phyloP scores from a whole-genome alignment of 2,113 vertebrate species.

The Mola mola region DNA sequence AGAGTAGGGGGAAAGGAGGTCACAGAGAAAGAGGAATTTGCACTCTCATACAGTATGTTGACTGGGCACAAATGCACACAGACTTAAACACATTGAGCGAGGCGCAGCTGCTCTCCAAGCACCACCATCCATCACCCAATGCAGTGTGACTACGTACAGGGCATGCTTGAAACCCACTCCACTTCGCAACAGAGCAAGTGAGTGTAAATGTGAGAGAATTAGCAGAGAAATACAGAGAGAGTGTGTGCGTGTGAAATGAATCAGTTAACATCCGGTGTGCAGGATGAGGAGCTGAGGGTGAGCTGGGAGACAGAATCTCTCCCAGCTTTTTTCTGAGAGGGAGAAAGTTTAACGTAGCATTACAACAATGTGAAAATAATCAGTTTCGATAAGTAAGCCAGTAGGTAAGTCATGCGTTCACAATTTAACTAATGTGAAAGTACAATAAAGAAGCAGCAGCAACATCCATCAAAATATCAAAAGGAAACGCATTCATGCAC shows the following conservation, averaged over 20 bases:
- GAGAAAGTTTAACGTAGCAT: too few species aligned
- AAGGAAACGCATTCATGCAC: background rate
- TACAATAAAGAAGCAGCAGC: background rate
- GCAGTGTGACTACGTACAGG: slow-evolving; percentile 41
- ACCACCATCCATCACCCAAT: slow-evolving; percentile 66
- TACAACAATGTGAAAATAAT: too few species aligned
- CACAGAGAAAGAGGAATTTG: slow-evolving; percentile 23
- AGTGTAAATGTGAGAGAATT: background rate
- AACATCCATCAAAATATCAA: background rate
- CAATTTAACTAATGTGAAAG: background rate
- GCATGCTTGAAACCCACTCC: slow-evolving; percentile 33
- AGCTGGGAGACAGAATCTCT: slow-evolving; percentile 14
- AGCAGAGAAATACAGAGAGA: slow-evolving; percentile 17
- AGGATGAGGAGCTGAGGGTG: slow-evolving; percentile 29
- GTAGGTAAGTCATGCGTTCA: background rate
- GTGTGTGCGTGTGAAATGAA: slow-evolving; percentile 19
- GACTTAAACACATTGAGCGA: background rate
- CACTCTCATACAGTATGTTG: slow-evolving; percentile 8
- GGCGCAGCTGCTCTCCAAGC: slow-evolving; percentile 63
- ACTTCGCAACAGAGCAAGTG: slow-evolving; percentile 30
- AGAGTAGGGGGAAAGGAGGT: slow-evolving; percentile 35
- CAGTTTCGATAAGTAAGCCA: too few species aligned
- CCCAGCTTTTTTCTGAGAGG: too few species aligned
- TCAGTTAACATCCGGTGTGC: slow-evolving; percentile 13
- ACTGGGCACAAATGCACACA: background rate